Base-by-base conservation (phyloP, 2,113 vertebrate genomes). In the Platichthys stellatus region DNA sequence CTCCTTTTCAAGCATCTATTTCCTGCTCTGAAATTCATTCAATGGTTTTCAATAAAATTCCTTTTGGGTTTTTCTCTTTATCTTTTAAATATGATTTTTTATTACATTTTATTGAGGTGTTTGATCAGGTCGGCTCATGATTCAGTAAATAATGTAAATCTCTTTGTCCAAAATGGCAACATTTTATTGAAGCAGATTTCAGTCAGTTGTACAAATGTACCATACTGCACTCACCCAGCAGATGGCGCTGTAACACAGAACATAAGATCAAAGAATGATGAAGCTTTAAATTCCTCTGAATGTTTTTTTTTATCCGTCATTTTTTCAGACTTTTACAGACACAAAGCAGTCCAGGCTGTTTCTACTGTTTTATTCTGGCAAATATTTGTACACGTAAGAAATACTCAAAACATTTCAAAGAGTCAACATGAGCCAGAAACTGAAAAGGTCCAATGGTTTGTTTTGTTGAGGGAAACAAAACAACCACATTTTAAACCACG, bases 321-420 rank as follows among this genome's bases (percentile, higher is more conserved):
- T 28, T 28, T 28, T 28, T 28, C 28, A 28, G 31, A 35, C 38
- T 12, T 40, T 11, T 10, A 40, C 38, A 40, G n/a, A 38, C 12
- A 18, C 20, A 69, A 43, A 2, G 38, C 49, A 57, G 9, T 20
- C 26, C 63, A 53, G 17, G 0, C 28, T 59, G 24, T 23, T 26
- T 59, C 2, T 15, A 7, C 5, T 26, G 1, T 84, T 90, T 86
- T 83, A 86, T 86, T 91, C 72, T 75, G 63, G 75, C 69, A 75
- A 81, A 86, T 58, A 76, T 80, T 60, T 76, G 73, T 60, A 89
- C 90, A 89, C 47, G 56, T 80, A 77, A 84, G 63, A 85, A 88
- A 51, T 51, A 51, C 5, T 51, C 18, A 5, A 76, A 81, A 87
- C 75, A 76, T 69, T 24, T 76, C 10, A 82, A 76, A 72, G 38